Base-by-base conservation (phyloP, 1,140 invertebrate species). In the Drosophila persimilis region DNA sequence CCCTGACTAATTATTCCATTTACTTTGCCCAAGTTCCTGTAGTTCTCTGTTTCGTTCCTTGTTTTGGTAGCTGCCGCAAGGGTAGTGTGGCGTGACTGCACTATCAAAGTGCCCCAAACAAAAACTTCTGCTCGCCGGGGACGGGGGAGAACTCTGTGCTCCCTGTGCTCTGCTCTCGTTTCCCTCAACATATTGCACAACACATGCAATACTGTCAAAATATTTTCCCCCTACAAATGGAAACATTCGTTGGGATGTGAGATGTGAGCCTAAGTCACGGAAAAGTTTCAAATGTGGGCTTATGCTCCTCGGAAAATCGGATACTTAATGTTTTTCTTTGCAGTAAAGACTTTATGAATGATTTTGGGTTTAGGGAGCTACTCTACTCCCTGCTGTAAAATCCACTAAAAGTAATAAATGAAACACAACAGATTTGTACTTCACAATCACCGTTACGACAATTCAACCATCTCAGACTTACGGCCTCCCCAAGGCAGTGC, bases 1-100 rank as follows among this genome's bases (percentile, higher is more conserved):
- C 60, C 62, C 67, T 48, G 58, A 56, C 73, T 76, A 76, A 76
- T 88, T 86, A 86, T 86, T 78, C 63, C 74, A 86, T 86, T 86
- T 81, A 83, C 78, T 88, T 54, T 44, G 55, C 59, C 46, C 59
- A 65, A 80, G 41, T 86, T 85, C 59, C 60, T 52, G 22, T 52
- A 46, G n/a, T 31, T 52, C 15, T 54, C 26, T 20, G 24, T 47
- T 61, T 15, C 17, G 13, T 50, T 15, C 24, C 8, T 24, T 48
- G 17, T 13, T 7, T 20, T 4, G 11, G 35, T 5, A 13, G 35
- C 31, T 35, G 73, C 69, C 73, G 54, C 52, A 17, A 54, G 63
- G 64, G 62, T 53, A 45, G 39, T 41, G 51, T 80, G 48, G 54
- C 80, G 72, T 84, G 80, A 85, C 80, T 67, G 76, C 62, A 85